Conservation (phyloP, 2,888 invertebrate species). For the Agrochola circellaris region DNA sequence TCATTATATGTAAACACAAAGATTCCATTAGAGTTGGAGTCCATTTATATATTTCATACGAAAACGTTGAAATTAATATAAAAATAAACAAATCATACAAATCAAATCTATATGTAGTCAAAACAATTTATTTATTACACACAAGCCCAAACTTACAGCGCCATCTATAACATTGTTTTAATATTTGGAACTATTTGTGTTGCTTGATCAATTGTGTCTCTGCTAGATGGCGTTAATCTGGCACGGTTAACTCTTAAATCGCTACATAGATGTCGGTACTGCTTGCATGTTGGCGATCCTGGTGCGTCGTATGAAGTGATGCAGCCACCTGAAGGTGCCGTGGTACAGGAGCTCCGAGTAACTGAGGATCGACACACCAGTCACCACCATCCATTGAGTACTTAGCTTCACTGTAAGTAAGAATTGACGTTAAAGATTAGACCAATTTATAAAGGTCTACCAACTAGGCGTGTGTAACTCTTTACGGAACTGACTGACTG, state of each 20-base stretch:
- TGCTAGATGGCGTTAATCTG: constrained; percentile 31
- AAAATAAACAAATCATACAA: neutral
- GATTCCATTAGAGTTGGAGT: neutral
- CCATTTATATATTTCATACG: neutral
- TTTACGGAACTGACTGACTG: no score
- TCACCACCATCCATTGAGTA: constrained; percentile 68
- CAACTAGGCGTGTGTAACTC: no score
- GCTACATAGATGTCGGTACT: constrained; percentile 43
- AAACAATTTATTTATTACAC: neutral
- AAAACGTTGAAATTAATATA: neutral
- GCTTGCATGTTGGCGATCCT: constrained; percentile 32
- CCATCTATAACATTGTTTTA: constrained; percentile 21
- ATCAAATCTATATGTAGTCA: neutral
- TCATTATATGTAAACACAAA: no score
- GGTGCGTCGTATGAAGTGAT: constrained; percentile 66
- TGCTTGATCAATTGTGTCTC: no score
- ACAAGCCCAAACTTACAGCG: neutral
- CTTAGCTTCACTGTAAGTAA: constrained; percentile 61
- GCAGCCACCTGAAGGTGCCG: constrained; percentile 66
- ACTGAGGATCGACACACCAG: constrained; percentile 67
- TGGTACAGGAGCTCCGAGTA: constrained; percentile 74
- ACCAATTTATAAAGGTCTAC: no score
- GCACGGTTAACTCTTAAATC: neutral
- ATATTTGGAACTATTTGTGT: neutral
- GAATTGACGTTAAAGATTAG: neutral